Evolutionary conservation across 2,113 vertebrate species (phyloP).

Genomic region (Sigmodon hispidus): DNA sequence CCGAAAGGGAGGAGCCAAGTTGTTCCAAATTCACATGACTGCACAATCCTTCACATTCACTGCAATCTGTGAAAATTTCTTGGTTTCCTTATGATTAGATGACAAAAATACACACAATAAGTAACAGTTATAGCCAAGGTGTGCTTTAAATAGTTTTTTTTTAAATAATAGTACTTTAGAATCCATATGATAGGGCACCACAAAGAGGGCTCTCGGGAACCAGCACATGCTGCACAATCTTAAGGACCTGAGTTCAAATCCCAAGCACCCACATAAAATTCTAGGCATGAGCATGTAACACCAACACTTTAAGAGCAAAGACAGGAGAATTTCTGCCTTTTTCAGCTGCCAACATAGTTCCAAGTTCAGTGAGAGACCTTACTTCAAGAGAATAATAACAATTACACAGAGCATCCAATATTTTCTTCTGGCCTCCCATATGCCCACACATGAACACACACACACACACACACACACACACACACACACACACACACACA

Average conservation of each 20-base stretch:
- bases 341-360: neutral
- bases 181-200: neutral
- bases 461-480: neutral
- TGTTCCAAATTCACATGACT: neutral
- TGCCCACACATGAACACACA: neutral
- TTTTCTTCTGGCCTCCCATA: neutral
- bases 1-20: neutral
- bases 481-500: neutral
- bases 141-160: slow-evolving; percentile 35
- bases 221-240: neutral
- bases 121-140: neutral
- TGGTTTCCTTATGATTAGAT: neutral
- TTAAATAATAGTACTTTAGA: slow-evolving; percentile 18
- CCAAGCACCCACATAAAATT: neutral
- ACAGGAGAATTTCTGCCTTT: neutral
- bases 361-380: neutral
- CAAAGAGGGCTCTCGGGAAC: neutral
- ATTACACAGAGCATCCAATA: neutral
- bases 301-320: neutral
- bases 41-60: neutral
- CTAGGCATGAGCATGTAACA: too few species aligned
- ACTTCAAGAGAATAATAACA: neutral
- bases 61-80: neutral
- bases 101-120: slow-evolving; percentile 39
- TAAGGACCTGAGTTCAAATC: neutral